phyloP scores from a whole-genome alignment of 2,888 invertebrate species.

The Gymnoscelis rufifasciata region DNA sequence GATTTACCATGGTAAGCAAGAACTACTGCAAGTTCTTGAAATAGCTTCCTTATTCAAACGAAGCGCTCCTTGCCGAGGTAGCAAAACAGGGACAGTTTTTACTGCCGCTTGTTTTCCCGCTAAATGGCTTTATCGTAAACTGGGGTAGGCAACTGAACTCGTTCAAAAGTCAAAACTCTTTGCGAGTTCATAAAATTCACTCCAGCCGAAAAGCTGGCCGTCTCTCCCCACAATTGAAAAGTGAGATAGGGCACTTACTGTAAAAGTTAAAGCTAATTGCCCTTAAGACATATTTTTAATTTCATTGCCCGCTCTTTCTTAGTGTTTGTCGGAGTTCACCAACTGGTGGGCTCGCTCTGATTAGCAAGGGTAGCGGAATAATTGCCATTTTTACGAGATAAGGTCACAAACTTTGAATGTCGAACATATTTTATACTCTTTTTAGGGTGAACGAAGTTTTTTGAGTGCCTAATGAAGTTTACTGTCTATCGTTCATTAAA shows the following conservation, averaged over 20 bases:
- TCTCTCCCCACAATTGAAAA: slow-evolving; percentile 75
- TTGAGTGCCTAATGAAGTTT: slow-evolving; percentile 20
- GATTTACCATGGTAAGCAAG: no score
- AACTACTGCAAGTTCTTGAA: background rate
- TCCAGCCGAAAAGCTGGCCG: slow-evolving; percentile 60
- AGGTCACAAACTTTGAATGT: slow-evolving; percentile 74
- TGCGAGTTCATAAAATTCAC: slow-evolving; percentile 74
- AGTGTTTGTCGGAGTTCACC: slow-evolving; percentile 69
- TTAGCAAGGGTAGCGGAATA: slow-evolving; percentile 67
- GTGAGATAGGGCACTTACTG: slow-evolving; percentile 76
- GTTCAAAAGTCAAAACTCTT: slow-evolving; percentile 62
- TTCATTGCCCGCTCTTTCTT: slow-evolving; percentile 78
- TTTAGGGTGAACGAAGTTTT: slow-evolving; percentile 33
- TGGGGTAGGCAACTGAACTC: slow-evolving; percentile 53
- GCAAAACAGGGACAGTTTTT: slow-evolving; percentile 17
- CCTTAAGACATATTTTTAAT: slow-evolving; percentile 81
- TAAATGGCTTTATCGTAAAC: slow-evolving; percentile 21
- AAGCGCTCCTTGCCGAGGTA: slow-evolving; percentile 11
- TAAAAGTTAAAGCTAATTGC: slow-evolving; percentile 80
- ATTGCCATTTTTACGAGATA: slow-evolving; percentile 77
- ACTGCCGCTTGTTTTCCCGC: slow-evolving; percentile 21
- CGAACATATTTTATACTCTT: slow-evolving; percentile 68
- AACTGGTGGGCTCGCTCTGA: slow-evolving; percentile 52
- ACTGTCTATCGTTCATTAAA: slow-evolving; percentile 16
- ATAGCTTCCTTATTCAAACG: slow-evolving; percentile 4